A percentile compares a stretch with the other conserved stretches of the same genome.
phyloP scores from a whole-genome alignment of 2,113 vertebrate species.

The Plecotus auritus region DNA sequence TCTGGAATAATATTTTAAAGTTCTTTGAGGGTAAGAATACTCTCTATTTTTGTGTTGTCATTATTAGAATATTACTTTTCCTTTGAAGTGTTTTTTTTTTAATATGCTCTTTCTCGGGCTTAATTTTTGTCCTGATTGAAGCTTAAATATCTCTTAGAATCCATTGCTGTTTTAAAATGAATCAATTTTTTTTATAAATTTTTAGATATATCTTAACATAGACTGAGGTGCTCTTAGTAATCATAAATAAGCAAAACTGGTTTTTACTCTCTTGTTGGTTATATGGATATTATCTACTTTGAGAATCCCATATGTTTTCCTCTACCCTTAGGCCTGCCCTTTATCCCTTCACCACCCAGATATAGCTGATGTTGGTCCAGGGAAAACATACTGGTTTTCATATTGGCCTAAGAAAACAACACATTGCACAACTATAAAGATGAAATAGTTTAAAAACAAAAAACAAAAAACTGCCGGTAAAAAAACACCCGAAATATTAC shows the following conservation, averaged over 20 bases:
- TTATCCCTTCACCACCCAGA: background rate
- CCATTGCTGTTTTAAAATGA: background rate
- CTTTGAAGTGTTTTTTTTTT: background rate
- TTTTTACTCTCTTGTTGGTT: background rate
- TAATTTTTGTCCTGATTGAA: background rate
- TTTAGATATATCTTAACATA: background rate
- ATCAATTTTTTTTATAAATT: background rate
- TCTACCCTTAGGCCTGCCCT: background rate
- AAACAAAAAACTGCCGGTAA: background rate
- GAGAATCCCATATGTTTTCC: background rate
- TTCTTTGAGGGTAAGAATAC: background rate
- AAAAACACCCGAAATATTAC: background rate
- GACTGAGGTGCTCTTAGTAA: background rate
- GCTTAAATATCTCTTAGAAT: background rate
- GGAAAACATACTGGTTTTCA: background rate
- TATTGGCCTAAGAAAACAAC: background rate
- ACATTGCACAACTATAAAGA: background rate
- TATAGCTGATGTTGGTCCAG: background rate
- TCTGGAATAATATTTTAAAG: slow-evolving; percentile 7
- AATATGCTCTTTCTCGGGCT: background rate
- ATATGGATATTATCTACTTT: background rate
- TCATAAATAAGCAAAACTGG: background rate
- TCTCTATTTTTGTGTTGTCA: background rate
- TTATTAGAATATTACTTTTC: background rate
- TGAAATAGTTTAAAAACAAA: background rate